Conservation (phyloP, 2,113 vertebrate species). For the Pardalotus punctatus region DNA sequence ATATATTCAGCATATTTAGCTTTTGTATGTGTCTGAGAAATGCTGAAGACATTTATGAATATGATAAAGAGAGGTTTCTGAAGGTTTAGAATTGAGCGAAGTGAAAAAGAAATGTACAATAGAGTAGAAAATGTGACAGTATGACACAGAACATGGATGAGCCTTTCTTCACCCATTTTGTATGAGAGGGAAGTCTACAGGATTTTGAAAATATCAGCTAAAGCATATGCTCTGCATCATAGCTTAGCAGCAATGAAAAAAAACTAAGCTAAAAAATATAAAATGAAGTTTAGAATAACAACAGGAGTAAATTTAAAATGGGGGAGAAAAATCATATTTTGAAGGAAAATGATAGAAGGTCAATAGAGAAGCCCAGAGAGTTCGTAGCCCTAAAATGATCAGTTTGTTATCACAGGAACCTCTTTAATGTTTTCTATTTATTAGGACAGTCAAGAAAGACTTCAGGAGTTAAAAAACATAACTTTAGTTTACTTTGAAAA, state of each 20-base stretch:
- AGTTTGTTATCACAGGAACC: neutral
- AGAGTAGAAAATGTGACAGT: neutral
- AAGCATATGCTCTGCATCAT: neutral
- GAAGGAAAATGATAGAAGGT: neutral
- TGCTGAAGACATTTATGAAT: neutral
- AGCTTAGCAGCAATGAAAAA: neutral
- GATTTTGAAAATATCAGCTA: neutral
- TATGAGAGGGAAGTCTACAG: neutral
- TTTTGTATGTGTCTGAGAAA: neutral
- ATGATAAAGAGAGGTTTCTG: neutral
- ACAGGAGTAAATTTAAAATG: neutral
- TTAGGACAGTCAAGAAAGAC: neutral
- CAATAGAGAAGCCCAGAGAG: neutral
- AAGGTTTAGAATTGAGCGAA: neutral
- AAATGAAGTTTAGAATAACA: neutral
- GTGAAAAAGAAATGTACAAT: neutral
- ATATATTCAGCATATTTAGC: neutral
- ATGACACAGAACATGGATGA: neutral
- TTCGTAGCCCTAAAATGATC: neutral
- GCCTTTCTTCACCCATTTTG: neutral
- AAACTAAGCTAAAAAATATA: neutral
- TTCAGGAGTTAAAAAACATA: neutral
- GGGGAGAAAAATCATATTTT: neutral
- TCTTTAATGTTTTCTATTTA: neutral
- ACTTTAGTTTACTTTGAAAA: neutral